A percentile compares a stretch with the other conserved stretches of the same genome.
These are phyloP conservation scores for Anoura caudifer DNA, from an alignment of 2,113 vertebrate genomes.

Conservation along the genomic window DNA sequence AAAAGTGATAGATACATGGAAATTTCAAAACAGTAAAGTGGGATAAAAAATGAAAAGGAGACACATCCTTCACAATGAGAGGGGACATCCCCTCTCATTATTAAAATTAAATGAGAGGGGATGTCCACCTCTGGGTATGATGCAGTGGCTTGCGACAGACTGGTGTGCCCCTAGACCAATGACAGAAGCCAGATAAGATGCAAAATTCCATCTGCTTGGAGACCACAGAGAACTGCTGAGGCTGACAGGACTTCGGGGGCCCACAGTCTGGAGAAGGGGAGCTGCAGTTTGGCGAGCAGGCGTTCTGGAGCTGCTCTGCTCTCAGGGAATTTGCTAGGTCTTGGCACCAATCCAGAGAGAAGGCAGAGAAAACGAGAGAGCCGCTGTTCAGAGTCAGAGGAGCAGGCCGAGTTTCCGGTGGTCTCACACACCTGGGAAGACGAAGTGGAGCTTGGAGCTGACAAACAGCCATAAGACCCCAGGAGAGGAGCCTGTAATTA, in stretches of 20 bases:
- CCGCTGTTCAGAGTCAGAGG: background rate
- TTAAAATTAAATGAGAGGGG: background rate
- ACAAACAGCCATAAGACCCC: background rate
- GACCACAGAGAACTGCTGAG: background rate
- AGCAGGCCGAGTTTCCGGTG: background rate
- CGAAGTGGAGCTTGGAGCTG: background rate
- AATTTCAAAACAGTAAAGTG: background rate
- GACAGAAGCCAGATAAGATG: background rate
- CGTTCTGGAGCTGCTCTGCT: background rate
- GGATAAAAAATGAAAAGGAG: background rate
- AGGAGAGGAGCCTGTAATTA: background rate
- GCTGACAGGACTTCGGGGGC: background rate
- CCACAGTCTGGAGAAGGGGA: background rate
- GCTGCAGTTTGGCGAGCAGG: background rate
- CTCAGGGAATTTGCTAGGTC: background rate
- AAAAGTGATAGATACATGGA: background rate
- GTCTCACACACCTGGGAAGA: background rate
- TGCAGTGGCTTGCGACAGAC: background rate
- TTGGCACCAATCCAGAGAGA: background rate
- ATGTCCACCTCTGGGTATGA: background rate
- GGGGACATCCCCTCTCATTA: too few relatives aligned
- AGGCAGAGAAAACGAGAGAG: background rate
- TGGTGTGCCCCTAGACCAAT: background rate
- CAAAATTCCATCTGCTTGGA: background rate
- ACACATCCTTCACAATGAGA: background rate